A percentile compares a stretch with the other conserved stretches of the same genome.
These are phyloP conservation scores for Trachythela sp. DNA, from an alignment of 64 coral and sea anemone genomes.

Conservation along the genomic window DNA sequence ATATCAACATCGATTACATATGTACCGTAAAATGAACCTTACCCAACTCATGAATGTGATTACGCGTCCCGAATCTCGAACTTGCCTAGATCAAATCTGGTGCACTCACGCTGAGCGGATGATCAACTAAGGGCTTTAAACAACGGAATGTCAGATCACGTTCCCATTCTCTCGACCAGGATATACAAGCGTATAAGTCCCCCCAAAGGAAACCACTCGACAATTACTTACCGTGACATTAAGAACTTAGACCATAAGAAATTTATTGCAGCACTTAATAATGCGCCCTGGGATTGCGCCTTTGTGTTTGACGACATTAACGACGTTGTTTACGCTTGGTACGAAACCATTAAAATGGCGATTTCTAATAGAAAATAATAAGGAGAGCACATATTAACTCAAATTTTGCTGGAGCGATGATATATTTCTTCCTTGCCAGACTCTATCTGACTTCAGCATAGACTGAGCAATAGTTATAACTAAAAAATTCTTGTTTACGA, in stretches of 20 bases:
- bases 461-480: no score
- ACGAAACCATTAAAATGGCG: slow-evolving; percentile 22
- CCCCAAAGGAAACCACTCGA: neutral
- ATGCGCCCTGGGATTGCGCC: slow-evolving; percentile 47
- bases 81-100: slow-evolving; percentile 61
- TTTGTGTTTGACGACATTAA: slow-evolving; percentile 52
- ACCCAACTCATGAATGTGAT: slow-evolving; percentile 30
- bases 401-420: no score
- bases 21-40: slow-evolving; percentile 34
- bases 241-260: slow-evolving; percentile 18
- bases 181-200: neutral
- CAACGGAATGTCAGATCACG: slow-evolving; percentile 49
- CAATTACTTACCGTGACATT: neutral
- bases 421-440: no score
- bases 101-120: slow-evolving; percentile 44
- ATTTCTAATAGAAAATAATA: no score
- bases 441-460: no score
- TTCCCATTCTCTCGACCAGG: slow-evolving; percentile 51
- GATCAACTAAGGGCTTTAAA: neutral
- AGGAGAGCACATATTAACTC: no score
- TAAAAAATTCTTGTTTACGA: no score
- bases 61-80: slow-evolving; percentile 46
- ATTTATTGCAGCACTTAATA: slow-evolving; percentile 11
- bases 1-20: slow-evolving; percentile 52
- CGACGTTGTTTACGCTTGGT: slow-evolving; percentile 44